Evolutionary conservation across 2,797 vertebrate species (phyloP).

Genomic region (Thalassophryne amazonica): DNA sequence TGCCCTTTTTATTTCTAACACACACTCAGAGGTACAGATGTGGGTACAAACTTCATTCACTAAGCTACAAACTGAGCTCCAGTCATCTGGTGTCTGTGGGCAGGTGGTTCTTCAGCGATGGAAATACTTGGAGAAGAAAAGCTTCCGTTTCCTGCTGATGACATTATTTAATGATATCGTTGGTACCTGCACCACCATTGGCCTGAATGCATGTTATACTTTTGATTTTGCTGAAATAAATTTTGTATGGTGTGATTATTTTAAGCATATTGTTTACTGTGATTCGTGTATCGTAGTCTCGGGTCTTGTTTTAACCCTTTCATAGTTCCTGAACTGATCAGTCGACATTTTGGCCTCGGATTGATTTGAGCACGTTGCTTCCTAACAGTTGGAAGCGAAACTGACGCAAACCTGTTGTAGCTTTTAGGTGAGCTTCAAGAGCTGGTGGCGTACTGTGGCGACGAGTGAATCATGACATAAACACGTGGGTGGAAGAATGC

Average conservation of each 20-base stretch:
- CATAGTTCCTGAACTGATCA: background rate
- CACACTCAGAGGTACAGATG: background rate
- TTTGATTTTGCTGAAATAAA: no score
- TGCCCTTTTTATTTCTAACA: no score
- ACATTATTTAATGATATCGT: no score
- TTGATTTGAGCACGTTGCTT: conserved; percentile 9
- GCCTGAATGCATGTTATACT: no score
- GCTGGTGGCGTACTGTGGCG: conserved; percentile 14
- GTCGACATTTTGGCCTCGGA: background rate
- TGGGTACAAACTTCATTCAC: background rate
- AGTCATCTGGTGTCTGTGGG: background rate
- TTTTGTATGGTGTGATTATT: conserved; percentile 11
- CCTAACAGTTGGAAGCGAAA: conserved; percentile 6
- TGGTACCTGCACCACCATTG: no score
- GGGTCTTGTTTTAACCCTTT: background rate
- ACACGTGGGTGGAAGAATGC: conserved; percentile 55
- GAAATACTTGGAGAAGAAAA: no score
- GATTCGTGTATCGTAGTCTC: background rate
- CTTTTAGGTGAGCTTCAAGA: conserved; percentile 1
- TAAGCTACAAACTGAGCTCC: background rate
- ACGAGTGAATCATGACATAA: conserved; percentile 43
- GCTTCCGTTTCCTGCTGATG: no score
- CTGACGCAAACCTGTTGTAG: conserved; percentile 4
- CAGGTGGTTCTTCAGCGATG: no score
- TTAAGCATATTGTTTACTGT: background rate